Evolutionary conservation across 2,888 invertebrate genomes (phyloP).

Genomic region (Terebella lapidaria): DNA sequence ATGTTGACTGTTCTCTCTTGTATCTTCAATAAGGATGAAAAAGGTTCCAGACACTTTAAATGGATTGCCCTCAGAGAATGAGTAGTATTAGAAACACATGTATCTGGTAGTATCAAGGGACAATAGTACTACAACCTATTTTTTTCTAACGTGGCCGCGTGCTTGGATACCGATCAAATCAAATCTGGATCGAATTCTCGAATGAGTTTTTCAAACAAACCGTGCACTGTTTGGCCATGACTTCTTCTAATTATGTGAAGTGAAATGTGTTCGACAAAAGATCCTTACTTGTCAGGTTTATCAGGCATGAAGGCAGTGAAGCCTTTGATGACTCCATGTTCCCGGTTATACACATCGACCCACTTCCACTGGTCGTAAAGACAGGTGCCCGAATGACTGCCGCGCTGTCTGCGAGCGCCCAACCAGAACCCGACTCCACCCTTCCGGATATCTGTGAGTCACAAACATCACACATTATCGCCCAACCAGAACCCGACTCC

Average conservation of each 20-base stretch:
- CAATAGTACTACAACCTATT: too few relatives aligned
- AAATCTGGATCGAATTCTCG: too few relatives aligned
- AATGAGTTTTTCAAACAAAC: too few relatives aligned
- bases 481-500: slow-evolving; percentile 26
- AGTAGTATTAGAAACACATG: too few relatives aligned
- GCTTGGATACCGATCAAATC: too few relatives aligned
- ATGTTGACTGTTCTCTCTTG: too few relatives aligned
- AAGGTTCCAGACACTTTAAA: too few relatives aligned
- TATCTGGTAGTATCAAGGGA: too few relatives aligned
- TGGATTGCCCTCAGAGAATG: too few relatives aligned
- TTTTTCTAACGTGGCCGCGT: too few relatives aligned
- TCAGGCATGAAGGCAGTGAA: slow-evolving; percentile 27
- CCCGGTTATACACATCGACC: slow-evolving; percentile 22
- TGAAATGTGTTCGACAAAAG: not conserved
- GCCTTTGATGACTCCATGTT: slow-evolving; percentile 20
- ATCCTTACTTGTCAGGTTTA: slow-evolving; percentile 27
- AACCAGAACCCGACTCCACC: slow-evolving; percentile 24
- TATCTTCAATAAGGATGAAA: too few relatives aligned
- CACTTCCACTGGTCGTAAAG: slow-evolving; percentile 28
- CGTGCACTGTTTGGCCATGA: too few relatives aligned
- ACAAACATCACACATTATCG: slow-evolving; percentile 5
- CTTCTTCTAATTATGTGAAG: not conserved
- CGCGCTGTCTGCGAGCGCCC: slow-evolving; percentile 22
- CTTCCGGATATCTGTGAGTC: slow-evolving; percentile 8
- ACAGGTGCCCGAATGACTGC: slow-evolving; percentile 24